phyloP scores from a whole-genome alignment of 2,888 invertebrate genomes.

The Linnaemya tessellans region DNA sequence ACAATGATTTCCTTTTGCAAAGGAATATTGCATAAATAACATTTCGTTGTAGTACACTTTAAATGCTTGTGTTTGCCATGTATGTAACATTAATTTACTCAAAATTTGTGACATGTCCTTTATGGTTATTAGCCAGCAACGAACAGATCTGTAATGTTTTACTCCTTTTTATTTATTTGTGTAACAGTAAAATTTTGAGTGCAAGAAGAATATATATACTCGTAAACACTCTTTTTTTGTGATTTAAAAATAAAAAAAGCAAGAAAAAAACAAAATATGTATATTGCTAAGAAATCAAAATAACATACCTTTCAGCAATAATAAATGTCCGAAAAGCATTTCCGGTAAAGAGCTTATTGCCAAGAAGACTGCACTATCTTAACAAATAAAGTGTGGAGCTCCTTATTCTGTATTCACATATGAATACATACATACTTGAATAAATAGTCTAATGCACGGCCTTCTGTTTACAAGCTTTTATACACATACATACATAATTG shows the following conservation, averaged over 20 bases:
- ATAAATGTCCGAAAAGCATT: conserved; percentile 71
- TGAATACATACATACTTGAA: background rate
- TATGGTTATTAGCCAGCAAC: conserved; percentile 26
- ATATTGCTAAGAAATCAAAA: conserved; percentile 64
- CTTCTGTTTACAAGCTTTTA: background rate
- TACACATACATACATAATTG: background rate
- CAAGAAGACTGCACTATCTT: conserved; percentile 16
- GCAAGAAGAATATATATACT: conserved; percentile 37
- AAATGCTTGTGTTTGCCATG: conserved; percentile 49
- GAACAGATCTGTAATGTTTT: conserved; percentile 13
- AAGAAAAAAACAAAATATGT: conserved; percentile 25
- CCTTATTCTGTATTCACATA: background rate
- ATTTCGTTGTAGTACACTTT: conserved; percentile 44
- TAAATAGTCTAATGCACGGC: background rate
- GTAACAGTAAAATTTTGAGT: conserved; percentile 20
- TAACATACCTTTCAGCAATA: conserved; percentile 68
- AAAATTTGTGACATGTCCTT: conserved; percentile 60
- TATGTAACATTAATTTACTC: conserved; percentile 62
- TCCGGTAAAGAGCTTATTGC: conserved; percentile 60
- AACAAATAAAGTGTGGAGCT: background rate
- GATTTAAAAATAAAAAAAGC: conserved; percentile 19
- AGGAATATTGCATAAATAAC: conserved; percentile 56
- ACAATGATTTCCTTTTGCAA: conserved; percentile 62
- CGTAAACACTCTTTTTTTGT: conserved; percentile 10
- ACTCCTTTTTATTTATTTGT: background rate